Conservation (phyloP, 2,888 invertebrate genomes). For the Perdita meconis region DNA sequence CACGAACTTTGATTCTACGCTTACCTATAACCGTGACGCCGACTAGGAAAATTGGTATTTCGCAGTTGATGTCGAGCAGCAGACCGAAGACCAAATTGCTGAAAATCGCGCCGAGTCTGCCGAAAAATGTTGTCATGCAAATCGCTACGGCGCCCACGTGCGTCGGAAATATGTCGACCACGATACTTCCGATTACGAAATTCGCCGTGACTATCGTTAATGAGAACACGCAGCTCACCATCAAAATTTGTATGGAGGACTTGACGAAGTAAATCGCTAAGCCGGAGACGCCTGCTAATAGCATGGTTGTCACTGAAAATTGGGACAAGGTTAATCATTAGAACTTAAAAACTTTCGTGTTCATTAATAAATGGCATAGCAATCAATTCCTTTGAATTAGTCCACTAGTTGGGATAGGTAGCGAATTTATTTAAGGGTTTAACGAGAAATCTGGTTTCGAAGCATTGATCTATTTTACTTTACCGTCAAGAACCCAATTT, state of each 20-base stretch:
- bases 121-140: conserved; percentile 88
- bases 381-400: too few relatives aligned
- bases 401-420: too few relatives aligned
- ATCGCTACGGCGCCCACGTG: conserved; percentile 87
- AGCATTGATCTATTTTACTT: too few relatives aligned
- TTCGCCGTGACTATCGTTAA: conserved; percentile 85
- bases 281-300: conserved; percentile 86
- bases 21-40: conserved; percentile 86
- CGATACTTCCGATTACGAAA: conserved; percentile 80
- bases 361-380: too few relatives aligned
- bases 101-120: conserved; percentile 88
- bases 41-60: conserved; percentile 88
- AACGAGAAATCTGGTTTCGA: too few relatives aligned
- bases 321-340: conserved; percentile 5
- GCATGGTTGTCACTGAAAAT: conserved; percentile 81
- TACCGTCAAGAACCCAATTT: too few relatives aligned
- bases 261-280: conserved; percentile 87
- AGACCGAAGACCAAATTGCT: conserved; percentile 88
- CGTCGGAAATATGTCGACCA: conserved; percentile 83
- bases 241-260: conserved; percentile 86
- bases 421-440: too few relatives aligned
- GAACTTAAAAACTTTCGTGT: background rate
- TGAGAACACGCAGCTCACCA: conserved; percentile 86
- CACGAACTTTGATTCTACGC: conserved; percentile 75
- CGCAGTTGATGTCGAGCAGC: conserved; percentile 87